Evolutionary conservation across 2,888 invertebrate species (phyloP).

Genomic region (Tetragnatha montana): DNA sequence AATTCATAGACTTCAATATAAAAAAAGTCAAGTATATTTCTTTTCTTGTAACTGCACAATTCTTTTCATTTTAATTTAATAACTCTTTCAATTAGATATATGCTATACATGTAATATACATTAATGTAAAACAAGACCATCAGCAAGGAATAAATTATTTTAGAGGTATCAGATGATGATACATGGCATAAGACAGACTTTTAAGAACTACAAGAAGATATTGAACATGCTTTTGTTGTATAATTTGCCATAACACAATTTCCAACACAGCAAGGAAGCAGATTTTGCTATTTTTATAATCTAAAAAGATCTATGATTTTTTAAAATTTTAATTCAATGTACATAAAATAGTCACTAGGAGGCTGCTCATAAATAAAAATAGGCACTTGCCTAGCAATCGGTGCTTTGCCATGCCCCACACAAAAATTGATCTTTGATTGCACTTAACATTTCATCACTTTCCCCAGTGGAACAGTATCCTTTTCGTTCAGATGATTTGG

Average conservation of each 20-base stretch:
- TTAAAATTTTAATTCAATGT: slow-evolving; percentile 48
- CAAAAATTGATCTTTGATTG: slow-evolving; percentile 62
- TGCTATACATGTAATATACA: slow-evolving; percentile 68
- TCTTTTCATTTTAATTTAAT: slow-evolving; percentile 20
- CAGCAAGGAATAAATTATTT: slow-evolving; percentile 33
- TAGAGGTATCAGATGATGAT: slow-evolving; percentile 30
- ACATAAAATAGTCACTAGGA: slow-evolving; percentile 47
- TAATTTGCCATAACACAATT: slow-evolving; percentile 43
- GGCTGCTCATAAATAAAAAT: slow-evolving; percentile 49
- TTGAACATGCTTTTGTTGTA: slow-evolving; percentile 48
- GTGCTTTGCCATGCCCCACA: slow-evolving; percentile 69
- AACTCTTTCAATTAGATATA: slow-evolving; percentile 42
- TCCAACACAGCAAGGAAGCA: slow-evolving; percentile 48
- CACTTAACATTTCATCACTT: slow-evolving; percentile 61
- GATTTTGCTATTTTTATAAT: slow-evolving; percentile 41
- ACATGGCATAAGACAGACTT: slow-evolving; percentile 49
- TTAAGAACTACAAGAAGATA: slow-evolving; percentile 60
- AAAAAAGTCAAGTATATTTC: slow-evolving; percentile 24
- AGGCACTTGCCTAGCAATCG: slow-evolving; percentile 69
- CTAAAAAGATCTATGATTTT: slow-evolving; percentile 46
- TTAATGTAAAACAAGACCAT: slow-evolving; percentile 46
- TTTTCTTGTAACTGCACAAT: slow-evolving; percentile 49
- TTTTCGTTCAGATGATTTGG: slow-evolving; percentile 42
- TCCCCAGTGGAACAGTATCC: slow-evolving; percentile 54
- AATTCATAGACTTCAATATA: slow-evolving; percentile 37